A percentile compares a stretch with the other conserved stretches of the same genome.
phyloP scores from a whole-genome alignment of 2,113 vertebrate genomes.

The Entosphenus tridentatus region DNA sequence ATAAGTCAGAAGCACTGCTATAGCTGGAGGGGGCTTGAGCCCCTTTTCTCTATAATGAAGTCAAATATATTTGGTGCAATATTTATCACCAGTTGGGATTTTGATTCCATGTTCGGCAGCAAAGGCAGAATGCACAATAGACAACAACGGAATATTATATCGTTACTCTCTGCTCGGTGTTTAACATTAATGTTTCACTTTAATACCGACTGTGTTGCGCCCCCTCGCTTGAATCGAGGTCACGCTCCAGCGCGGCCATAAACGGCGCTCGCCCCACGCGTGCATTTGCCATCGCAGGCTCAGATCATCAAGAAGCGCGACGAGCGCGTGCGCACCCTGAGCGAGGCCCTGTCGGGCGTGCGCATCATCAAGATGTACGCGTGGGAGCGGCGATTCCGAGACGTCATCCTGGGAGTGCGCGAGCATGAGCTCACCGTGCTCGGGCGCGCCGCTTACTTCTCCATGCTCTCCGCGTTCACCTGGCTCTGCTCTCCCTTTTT shows the following conservation, averaged over 20 bases:
- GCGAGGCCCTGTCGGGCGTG: slow-evolving; percentile 16
- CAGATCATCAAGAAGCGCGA: slow-evolving; percentile 21
- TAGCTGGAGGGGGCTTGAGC: too few relatives aligned
- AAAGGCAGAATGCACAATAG: too few relatives aligned
- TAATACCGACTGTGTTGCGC: slow-evolving; percentile 5
- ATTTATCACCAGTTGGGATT: too few relatives aligned
- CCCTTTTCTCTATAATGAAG: too few relatives aligned
- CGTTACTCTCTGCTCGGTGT: too few relatives aligned
- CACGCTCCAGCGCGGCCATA: slow-evolving; percentile 18
- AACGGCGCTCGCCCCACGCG: too few relatives aligned
- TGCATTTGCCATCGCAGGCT: slow-evolving; percentile 15
- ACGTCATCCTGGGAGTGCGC: slow-evolving; percentile 20
- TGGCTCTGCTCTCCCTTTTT: slow-evolving; percentile 23
- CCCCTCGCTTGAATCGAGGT: too few relatives aligned
- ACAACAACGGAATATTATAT: too few relatives aligned
- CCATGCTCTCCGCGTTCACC: slow-evolving; percentile 22
- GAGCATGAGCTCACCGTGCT: slow-evolving; percentile 21
- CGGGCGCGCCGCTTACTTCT: slow-evolving; percentile 21
- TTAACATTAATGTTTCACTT: slow-evolving; percentile 6
- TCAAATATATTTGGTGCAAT: too few relatives aligned
- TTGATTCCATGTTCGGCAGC: too few relatives aligned
- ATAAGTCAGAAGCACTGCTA: too few relatives aligned
- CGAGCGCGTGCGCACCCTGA: slow-evolving; percentile 28
- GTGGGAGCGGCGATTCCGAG: slow-evolving; percentile 24
- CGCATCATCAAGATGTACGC: slow-evolving; percentile 26